Evolutionary conservation across 1,140 invertebrate genomes (phyloP), one percentile per base, ranked within the genome.

Genomic region (Drosophila neocordata): DNA sequence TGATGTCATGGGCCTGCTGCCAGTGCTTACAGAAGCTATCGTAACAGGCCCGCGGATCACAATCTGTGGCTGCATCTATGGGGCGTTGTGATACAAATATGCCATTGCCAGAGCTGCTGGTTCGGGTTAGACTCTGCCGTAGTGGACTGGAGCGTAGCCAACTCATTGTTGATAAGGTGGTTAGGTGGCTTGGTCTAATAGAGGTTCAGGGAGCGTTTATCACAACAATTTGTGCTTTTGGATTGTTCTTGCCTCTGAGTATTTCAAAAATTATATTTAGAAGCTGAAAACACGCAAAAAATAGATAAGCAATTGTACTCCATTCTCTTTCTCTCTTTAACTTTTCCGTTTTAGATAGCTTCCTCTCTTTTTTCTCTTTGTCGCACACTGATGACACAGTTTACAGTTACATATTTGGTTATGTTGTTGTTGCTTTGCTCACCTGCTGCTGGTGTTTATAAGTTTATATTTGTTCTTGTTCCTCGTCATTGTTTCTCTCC

Each of bases 1-100:
- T 97, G 59, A 98, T 97, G 76, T 96, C 95, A 76, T 95, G 92
- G 8, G 96, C 96, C 90, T 98, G 97, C 88, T 97, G 95, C 97
- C 98, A 99, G 91, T 99, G 98, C 92, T 97, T 97, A 79, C 96
- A 95, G 92, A 99, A 99, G 80, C 97, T 97, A 87, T 97, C 97
- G 84, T 97, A 97, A 90, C 96, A 97, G 8, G 96, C 96, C 31
- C 95, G 94, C 0, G 96, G 95, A 93, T 97, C 96, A 73, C 93
- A 93, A 70, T 93, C 85, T 4, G 93, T 78, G 89, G 92, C 65
- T 67, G 92, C 70, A 57, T 92, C 91, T 37, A 92, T 91, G 77
- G 93, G 89, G 81, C 93, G 74, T 64, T 90, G 85, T 5, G 77
- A 73, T 3, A 76, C 24, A 44, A 38, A 15, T 56, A 56, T 77